Evolutionary conservation across 37 sponge, comb jelly and placozoan species (phyloP).

Genomic region (Hormiphora californensis): DNA sequence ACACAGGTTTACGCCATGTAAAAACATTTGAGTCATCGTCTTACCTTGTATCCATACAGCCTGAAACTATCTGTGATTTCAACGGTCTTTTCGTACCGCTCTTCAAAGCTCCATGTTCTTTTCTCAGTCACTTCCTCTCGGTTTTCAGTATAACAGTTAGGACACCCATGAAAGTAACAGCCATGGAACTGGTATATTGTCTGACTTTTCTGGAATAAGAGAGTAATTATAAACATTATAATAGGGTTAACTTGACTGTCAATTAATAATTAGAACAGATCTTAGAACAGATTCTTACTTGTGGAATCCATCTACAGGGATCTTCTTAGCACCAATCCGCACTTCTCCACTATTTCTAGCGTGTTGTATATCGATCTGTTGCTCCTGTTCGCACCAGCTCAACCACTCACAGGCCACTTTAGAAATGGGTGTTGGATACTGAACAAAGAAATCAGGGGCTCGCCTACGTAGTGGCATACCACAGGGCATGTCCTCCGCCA

Average conservation of each 20-base stretch:
- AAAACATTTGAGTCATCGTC: no score
- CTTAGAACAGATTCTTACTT: neutral
- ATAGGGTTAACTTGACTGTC: neutral
- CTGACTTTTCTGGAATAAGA: neutral
- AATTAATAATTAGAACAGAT: neutral
- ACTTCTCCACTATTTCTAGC: neutral
- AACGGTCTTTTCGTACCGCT: no score
- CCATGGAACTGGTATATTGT: conserved; percentile 18
- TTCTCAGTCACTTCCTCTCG: no score
- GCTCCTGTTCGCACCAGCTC: neutral
- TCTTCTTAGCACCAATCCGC: neutral
- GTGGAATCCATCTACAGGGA: neutral
- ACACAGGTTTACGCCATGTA: no score
- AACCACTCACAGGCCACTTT: neutral
- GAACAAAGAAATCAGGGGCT: neutral
- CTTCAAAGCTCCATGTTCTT: no score
- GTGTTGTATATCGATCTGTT: neutral
- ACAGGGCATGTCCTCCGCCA: neutral
- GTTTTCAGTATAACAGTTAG: no score
- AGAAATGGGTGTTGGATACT: neutral
- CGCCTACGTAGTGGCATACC: neutral
- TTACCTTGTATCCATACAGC: no score
- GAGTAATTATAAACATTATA: no score
- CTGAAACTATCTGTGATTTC: no score
- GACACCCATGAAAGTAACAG: neutral